Evolutionary conservation across 2,113 vertebrate species (phyloP).

Genomic region (Vidua chalybeata): DNA sequence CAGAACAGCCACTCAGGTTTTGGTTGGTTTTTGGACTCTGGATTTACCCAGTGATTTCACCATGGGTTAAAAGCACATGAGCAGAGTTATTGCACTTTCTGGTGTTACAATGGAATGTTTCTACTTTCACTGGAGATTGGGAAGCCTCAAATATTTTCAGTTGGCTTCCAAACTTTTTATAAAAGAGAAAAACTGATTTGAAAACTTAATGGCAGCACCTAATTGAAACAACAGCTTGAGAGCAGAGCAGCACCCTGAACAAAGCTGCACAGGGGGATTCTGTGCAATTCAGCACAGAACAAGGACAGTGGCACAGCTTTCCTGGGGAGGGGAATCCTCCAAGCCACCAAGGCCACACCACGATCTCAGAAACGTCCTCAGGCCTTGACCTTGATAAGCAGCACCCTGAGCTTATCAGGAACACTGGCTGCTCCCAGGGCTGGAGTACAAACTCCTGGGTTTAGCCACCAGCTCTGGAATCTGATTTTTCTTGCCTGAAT

Average conservation of each 20-base stretch:
- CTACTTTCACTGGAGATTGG: background rate
- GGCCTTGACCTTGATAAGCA: background rate
- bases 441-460: background rate
- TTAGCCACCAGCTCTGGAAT: background rate
- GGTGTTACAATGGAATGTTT: background rate
- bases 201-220: background rate
- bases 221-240: background rate
- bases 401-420: background rate
- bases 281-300: background rate
- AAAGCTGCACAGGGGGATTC: background rate
- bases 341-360: background rate
- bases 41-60: background rate
- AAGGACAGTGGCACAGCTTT: background rate
- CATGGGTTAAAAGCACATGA: background rate
- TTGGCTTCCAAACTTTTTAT: background rate
- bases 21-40: background rate
- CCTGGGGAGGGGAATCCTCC: background rate
- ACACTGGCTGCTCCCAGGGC: background rate
- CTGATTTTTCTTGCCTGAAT: background rate
- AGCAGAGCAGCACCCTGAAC: background rate
- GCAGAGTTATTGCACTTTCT: background rate
- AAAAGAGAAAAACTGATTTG: background rate
- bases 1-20: background rate
- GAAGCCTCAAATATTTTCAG: background rate
- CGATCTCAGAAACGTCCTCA: background rate